Conservation (phyloP, 1,140 invertebrate species). For the Rhynchophorus ferrugineus region DNA sequence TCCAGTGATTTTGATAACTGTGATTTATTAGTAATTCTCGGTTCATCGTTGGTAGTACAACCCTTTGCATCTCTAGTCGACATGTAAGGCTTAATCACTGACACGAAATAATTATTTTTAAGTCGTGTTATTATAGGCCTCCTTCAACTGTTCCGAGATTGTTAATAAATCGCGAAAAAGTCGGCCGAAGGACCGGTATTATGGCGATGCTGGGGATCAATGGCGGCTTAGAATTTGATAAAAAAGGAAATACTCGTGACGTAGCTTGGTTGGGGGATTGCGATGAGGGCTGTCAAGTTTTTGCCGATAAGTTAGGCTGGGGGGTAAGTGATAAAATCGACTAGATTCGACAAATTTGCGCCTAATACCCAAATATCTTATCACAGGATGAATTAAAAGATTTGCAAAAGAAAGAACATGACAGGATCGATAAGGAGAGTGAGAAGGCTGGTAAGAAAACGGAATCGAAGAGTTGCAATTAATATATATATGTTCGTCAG, state of each 20-base stretch:
- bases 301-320: constrained; percentile 83
- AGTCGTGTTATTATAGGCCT: constrained; percentile 49
- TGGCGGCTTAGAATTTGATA: constrained; percentile 60
- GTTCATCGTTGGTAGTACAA: constrained; percentile 89
- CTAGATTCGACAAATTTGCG: too few species aligned
- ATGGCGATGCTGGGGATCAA: constrained; percentile 49
- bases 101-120: constrained; percentile 10
- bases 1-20: constrained; percentile 74
- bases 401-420: constrained; percentile 49
- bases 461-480: too few species aligned
- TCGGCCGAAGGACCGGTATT: constrained; percentile 50
- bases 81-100: constrained; percentile 47
- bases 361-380: too few species aligned
- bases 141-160: constrained; percentile 64
- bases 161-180: constrained; percentile 77
- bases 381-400: constrained; percentile 57
- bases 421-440: constrained; percentile 43
- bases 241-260: constrained; percentile 61
- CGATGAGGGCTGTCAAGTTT: constrained; percentile 70
- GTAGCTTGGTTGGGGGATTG: constrained; percentile 83
- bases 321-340: constrained; percentile 48
- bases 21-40: constrained; percentile 91
- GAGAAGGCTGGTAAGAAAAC: too few species aligned
- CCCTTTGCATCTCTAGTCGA: constrained; percentile 89
- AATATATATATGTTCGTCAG: too few species aligned